phyloP scores from a whole-genome alignment of 2,888 invertebrate species.

The Drosophila meridionalis region DNA sequence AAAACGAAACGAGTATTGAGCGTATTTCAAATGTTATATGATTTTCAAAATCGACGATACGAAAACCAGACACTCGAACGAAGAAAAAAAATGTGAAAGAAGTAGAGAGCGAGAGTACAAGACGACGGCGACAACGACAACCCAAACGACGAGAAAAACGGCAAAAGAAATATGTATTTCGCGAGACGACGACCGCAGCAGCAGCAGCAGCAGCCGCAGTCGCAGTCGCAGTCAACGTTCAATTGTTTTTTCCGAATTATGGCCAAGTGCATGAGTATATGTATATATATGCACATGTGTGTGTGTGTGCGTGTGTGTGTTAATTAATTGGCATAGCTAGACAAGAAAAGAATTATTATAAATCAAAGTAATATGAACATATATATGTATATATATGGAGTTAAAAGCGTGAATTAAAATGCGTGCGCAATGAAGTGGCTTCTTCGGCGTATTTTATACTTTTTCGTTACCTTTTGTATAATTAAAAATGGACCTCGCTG shows the following conservation, averaged over 20 bases:
- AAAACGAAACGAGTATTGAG: slow-evolving; percentile 51
- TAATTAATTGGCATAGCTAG: slow-evolving; percentile 67
- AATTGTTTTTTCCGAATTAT: slow-evolving; percentile 75
- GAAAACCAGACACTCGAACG: slow-evolving; percentile 68
- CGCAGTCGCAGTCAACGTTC: slow-evolving; percentile 66
- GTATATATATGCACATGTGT: slow-evolving; percentile 18
- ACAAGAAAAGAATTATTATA: slow-evolving; percentile 27
- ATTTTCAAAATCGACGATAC: slow-evolving; percentile 71
- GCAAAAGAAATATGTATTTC: slow-evolving; percentile 83
- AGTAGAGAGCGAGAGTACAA: slow-evolving; percentile 69
- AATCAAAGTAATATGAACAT: slow-evolving; percentile 34
- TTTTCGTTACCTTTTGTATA: slow-evolving; percentile 63
- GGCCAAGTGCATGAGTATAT: slow-evolving; percentile 67
- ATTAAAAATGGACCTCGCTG: slow-evolving; percentile 73
- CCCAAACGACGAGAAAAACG: slow-evolving; percentile 79
- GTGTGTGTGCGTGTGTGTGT: slow-evolving; percentile 49
- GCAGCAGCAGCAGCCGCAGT: slow-evolving; percentile 57
- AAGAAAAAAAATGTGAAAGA: slow-evolving; percentile 79
- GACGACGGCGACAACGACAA: slow-evolving; percentile 61
- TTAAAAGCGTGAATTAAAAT: slow-evolving; percentile 20
- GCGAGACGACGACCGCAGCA: slow-evolving; percentile 72
- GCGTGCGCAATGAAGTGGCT: slow-evolving; percentile 23
- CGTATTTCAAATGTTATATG: slow-evolving; percentile 76
- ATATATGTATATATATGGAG: slow-evolving; percentile 2
- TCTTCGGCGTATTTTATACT: slow-evolving; percentile 43